Base-by-base conservation (phyloP, 2,797 vertebrate genomes). In the Australoheros facetus region DNA sequence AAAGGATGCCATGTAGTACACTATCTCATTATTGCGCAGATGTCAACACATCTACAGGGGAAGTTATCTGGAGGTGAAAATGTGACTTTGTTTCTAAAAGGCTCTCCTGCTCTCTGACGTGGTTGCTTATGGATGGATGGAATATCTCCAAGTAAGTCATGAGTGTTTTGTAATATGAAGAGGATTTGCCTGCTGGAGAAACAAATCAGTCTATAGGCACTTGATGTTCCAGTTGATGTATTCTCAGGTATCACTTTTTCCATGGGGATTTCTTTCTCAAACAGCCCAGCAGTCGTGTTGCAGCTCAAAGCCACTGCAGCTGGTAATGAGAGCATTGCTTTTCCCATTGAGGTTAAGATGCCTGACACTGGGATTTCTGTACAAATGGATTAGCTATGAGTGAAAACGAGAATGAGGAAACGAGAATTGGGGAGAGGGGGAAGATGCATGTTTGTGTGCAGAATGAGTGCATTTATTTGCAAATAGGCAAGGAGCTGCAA, bases 241-340 rank as follows among this genome's bases (percentile, higher is more conserved):
- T 57, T 77, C 64, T 71, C 56, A 76, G 30, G 19, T 12, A 2
- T 79, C 9, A 13, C 74, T 45, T 66, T 75, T 81, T 73, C 60
- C 5, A 55, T 81, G 77, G 69, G 32, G 39, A 64, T 77, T 85
- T 81, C 58, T 70, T 54, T n/a, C 54, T 59, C 59, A 78, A 80
- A 80, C 51, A 74, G 54, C 58, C 48, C 37, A 19, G 59, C 54
- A 39, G 56, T 78, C 2, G 3, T 51, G 62, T 30, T 69, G 64
- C 42, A 59, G 3, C 75, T 82, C 71, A 56, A 21, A 83, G 78
- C 71, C 60, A 4, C 80, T 8, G 51, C 73, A 72, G 78, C 66
- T 78, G 53, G 80, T 78, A 82, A 85, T 75, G 72, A 84, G 78
- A 23, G 69, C 64, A 72, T 82, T 78, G 77, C 79, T 82, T 80